phyloP scores from a whole-genome alignment of 37 sponge, comb jelly and placozoan genomes.

The Theonella swinhoei region DNA sequence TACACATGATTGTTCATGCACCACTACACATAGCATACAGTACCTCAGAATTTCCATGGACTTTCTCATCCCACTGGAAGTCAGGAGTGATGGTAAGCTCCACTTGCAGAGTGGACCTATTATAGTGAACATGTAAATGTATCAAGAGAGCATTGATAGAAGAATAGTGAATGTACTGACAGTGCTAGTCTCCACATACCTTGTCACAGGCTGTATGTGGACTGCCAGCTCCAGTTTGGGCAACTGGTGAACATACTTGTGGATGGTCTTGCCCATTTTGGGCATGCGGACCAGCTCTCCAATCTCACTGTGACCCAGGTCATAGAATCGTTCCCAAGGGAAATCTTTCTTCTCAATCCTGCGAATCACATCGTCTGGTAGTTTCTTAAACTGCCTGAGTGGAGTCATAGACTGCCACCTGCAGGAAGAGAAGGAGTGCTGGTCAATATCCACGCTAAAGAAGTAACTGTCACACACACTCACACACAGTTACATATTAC shows the following conservation, averaged over 20 bases:
- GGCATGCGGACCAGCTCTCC: conserved; percentile 98
- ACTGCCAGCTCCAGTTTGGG: conserved; percentile 96
- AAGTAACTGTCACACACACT: not conserved
- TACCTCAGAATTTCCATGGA: conserved; percentile 94
- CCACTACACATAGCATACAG: no score
- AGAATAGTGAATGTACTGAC: not conserved
- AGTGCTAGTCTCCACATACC: no score
- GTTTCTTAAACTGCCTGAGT: conserved; percentile 96
- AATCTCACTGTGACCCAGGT: conserved; percentile 91
- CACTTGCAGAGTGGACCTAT: conserved; percentile 92
- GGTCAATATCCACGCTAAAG: not conserved
- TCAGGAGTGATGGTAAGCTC: conserved; percentile 98
- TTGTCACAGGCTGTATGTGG: conserved; percentile 98
- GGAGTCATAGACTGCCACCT: conserved; percentile 99
- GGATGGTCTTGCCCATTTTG: conserved; percentile 97
- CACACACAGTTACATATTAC: not conserved
- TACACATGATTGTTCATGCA: no score
- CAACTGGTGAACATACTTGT: conserved; percentile 95
- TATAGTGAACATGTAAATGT: not conserved
- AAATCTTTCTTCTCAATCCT: conserved; percentile 99
- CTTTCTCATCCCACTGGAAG: conserved; percentile 99
- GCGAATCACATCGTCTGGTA: conserved; percentile 93
- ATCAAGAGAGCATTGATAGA: not conserved
- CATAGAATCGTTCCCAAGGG: conserved; percentile 95
- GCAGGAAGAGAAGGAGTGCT: not conserved